These are phyloP conservation scores for Heliconius eleuchia DNA, from an alignment of 1,140 invertebrate genomes.

Conservation along the genomic window DNA sequence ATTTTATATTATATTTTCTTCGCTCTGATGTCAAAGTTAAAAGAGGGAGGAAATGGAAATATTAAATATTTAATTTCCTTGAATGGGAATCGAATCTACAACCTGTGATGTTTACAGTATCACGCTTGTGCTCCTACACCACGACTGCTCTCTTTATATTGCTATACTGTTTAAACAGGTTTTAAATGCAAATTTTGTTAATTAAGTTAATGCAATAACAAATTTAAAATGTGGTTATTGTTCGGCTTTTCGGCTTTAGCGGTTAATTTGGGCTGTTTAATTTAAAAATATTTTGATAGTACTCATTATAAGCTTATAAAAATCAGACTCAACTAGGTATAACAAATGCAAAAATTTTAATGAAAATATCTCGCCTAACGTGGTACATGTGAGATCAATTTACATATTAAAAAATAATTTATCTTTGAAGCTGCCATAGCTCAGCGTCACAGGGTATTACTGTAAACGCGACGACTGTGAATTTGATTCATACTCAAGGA, in stretches of 20 bases:
- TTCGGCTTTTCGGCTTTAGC: background rate
- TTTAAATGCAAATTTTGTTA: conserved; percentile 8
- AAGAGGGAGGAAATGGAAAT: no score
- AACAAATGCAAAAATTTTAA: no score
- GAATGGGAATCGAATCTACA: no score
- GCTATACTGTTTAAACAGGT: background rate
- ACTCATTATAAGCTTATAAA: background rate
- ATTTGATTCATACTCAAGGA: background rate
- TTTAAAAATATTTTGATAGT: background rate
- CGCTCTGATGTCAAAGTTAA: no score
- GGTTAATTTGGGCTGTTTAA: conserved; percentile 5
- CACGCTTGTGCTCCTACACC: no score
- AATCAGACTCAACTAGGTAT: background rate
- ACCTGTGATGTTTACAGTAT: no score
- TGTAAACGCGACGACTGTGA: background rate
- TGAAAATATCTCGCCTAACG: no score
- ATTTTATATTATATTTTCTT: no score
- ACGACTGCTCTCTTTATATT: background rate
- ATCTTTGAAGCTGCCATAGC: background rate
- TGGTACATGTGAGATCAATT: no score
- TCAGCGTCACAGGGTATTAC: background rate
- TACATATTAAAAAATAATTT: no score
- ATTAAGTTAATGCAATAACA: background rate
- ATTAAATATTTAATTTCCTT: no score
- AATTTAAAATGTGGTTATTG: background rate